Evolutionary conservation across 1,140 invertebrate genomes (phyloP).

Genomic region (Drosophila ogumai): DNA sequence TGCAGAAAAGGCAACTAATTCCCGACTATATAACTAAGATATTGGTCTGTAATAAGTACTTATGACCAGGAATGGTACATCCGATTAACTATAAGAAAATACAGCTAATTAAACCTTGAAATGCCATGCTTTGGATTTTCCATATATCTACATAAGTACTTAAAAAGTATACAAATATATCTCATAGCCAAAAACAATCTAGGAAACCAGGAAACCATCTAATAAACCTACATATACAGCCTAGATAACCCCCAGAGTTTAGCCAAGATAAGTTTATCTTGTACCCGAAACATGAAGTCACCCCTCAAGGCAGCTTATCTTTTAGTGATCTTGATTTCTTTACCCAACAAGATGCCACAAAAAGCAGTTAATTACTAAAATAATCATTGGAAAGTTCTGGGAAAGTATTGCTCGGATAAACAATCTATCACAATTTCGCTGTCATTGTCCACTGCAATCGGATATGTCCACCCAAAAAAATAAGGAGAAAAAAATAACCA

Average conservation of each 20-base stretch:
- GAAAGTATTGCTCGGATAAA: slow-evolving; percentile 8
- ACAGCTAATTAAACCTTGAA: too few species aligned
- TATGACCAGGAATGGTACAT: background rate
- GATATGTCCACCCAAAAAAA: slow-evolving; percentile 34
- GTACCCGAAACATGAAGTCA: background rate
- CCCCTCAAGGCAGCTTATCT: background rate
- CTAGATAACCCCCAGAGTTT: slow-evolving; percentile 9
- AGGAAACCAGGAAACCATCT: background rate
- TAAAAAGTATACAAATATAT: background rate
- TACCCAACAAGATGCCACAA: slow-evolving; percentile 1
- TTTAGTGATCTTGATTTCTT: background rate
- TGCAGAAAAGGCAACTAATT: slow-evolving; percentile 6
- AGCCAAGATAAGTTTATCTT: slow-evolving; percentile 13
- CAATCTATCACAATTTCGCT: slow-evolving; percentile 40
- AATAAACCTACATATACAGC: background rate
- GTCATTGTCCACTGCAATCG: slow-evolving; percentile 32
- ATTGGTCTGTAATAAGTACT: background rate
- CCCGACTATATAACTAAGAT: background rate
- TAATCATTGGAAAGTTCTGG: slow-evolving; percentile 23
- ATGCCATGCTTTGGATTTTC: too few species aligned
- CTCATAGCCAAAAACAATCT: background rate
- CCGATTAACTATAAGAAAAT: background rate
- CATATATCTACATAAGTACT: too few species aligned
- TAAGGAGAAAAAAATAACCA: background rate
- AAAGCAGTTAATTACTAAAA: background rate